Conservation (phyloP, 2,113 vertebrate species). For the Entosphenus tridentatus region DNA sequence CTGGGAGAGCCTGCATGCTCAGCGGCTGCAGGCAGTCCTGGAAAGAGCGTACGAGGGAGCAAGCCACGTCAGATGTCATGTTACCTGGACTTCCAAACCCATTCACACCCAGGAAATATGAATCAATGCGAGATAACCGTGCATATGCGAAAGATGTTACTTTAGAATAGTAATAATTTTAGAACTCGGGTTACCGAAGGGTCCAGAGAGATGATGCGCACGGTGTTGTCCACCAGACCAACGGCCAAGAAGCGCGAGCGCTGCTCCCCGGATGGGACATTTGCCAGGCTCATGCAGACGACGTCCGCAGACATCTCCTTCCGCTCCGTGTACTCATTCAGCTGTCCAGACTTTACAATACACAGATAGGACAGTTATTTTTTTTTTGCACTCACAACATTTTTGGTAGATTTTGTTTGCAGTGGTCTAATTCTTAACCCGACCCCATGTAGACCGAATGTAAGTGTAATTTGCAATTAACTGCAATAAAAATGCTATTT, state of each 20-base stretch:
- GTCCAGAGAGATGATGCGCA: constrained; percentile 87
- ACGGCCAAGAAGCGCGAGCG: constrained; percentile 80
- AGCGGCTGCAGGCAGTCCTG: constrained; percentile 85
- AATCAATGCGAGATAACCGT: too few relatives aligned
- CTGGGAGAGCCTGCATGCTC: constrained; percentile 91
- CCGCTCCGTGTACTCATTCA: constrained; percentile 90
- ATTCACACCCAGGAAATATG: too few relatives aligned
- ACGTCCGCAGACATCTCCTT: constrained; percentile 97
- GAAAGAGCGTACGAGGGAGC: too few relatives aligned
- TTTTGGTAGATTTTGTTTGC: too few relatives aligned
- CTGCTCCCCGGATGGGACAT: constrained; percentile 81
- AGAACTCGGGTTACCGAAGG: constrained; percentile 46
- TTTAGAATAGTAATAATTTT: not conserved
- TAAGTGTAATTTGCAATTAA: too few relatives aligned
- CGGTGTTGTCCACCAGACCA: constrained; percentile 83
- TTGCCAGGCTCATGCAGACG: constrained; percentile 92
- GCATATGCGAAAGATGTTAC: not conserved
- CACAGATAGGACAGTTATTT: not conserved
- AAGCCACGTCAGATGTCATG: too few relatives aligned
- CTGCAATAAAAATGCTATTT: too few relatives aligned
- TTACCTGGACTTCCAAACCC: too few relatives aligned
- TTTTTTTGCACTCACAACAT: too few relatives aligned
- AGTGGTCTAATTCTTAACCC: too few relatives aligned
- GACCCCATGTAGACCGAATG: too few relatives aligned
- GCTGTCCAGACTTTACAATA: constrained; percentile 51